Base-by-base conservation (phyloP, 2,113 vertebrate species). In the Panthera leo region DNA sequence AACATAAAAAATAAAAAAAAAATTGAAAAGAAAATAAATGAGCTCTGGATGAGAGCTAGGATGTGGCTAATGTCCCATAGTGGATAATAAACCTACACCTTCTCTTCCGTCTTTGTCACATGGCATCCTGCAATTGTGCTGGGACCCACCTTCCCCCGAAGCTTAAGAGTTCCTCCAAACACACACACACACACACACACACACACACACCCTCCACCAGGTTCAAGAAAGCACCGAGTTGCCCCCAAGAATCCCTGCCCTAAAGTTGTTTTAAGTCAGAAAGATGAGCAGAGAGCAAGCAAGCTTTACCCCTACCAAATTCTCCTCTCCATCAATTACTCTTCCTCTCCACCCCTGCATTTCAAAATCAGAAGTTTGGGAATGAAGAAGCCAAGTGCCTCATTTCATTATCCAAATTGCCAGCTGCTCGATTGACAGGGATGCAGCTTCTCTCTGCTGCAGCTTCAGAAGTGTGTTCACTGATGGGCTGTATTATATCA, bases 341-440 rank as follows among this genome's bases (percentile, higher is more conserved):
- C 95, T 34, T 92, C 83, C 75, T 85, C 53, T 84, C 55, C 31
- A 34, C 10, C 45, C 55, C 55, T 23, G 14, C 53, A 11, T 34
- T 83, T 89, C 87, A 65, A 79, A 96, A 86, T 18, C 83, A 84
- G 42, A 95, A 86, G 94, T 92, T 53, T 51, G 39, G 63, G 51
- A 51, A 39, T 27, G 31, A 45, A 75, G 89, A 67, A 65, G 92
- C 58, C 55, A 88, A 96, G 71, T 86, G 91, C 63, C 48, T 93
- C 82, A 19, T 96, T 97, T 97, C 96, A 96, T 97, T 91, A 91
- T 23, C 95, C 95, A 95, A 96, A 88, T 34, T 83, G 83, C 93
- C 51, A 85, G 53, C 93, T 78, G 91, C 96, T 91, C 51, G 23
- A 12, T 1, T 39, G 91, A 42, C 55, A 75, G 92, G 36, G 83